Conservation (phyloP, 2,797 vertebrate genomes). For the Heteromormyrus szaboi region DNA sequence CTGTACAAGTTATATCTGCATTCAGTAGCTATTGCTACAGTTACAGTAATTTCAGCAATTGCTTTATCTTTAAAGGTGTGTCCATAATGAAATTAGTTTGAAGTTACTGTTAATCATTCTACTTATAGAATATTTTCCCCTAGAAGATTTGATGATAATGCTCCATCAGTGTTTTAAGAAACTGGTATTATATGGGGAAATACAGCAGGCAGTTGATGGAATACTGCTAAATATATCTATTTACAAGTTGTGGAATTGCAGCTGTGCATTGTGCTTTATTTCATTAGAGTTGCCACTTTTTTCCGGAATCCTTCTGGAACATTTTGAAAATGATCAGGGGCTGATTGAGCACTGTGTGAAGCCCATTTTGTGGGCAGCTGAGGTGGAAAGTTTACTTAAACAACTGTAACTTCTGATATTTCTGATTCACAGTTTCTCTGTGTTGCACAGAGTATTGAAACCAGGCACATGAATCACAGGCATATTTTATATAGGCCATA, state of each 20-base stretch:
- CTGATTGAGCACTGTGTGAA: neutral
- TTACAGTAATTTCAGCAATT: neutral
- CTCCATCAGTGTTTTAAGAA: neutral
- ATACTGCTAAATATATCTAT: neutral
- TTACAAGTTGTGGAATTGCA: neutral
- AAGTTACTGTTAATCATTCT: neutral
- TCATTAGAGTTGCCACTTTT: conserved; percentile 14
- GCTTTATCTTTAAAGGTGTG: neutral
- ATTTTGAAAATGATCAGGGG: conserved; percentile 15
- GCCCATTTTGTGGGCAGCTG: conserved; percentile 4
- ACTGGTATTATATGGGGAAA: neutral
- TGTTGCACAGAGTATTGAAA: conserved; percentile 21
- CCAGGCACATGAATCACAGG: conserved; percentile 19
- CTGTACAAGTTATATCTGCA: neutral
- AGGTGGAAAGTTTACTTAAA: conserved; percentile 23
- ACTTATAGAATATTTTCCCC: neutral
- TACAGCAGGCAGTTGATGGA: neutral
- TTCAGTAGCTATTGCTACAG: neutral
- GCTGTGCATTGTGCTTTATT: conserved; percentile 8
- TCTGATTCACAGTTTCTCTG: conserved; percentile 16
- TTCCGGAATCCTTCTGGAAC: neutral
- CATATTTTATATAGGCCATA: conserved; percentile 6
- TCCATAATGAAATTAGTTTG: neutral
- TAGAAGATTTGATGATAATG: neutral
- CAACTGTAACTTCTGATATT: conserved; percentile 20